Evolutionary conservation across 2,797 vertebrate genomes (phyloP).

Genomic region (Glyptemys insculpta): DNA sequence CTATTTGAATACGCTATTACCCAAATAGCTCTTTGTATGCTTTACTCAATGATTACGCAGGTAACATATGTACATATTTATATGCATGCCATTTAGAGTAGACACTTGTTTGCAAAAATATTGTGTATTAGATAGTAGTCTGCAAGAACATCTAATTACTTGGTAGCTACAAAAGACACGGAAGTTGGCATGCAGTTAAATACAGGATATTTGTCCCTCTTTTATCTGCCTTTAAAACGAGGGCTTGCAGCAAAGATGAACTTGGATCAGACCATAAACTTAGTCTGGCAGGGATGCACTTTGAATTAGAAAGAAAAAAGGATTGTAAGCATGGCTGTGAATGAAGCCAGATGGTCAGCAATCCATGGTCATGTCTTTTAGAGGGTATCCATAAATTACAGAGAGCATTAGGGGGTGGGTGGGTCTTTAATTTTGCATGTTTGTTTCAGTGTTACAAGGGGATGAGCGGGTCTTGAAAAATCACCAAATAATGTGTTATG

Average conservation of each 20-base stretch:
- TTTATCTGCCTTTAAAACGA: background rate
- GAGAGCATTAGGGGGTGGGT: too few species aligned
- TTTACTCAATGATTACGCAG: background rate
- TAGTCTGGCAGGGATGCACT: background rate
- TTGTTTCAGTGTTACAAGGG: too few species aligned
- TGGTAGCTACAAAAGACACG: background rate
- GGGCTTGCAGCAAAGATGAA: slow-evolving; percentile 33
- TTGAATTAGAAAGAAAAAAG: slow-evolving; percentile 35
- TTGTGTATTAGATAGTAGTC: too few species aligned
- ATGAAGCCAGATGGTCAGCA: slow-evolving; percentile 30
- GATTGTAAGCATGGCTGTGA: background rate
- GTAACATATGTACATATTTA: background rate
- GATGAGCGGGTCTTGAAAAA: too few species aligned
- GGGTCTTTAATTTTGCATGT: too few species aligned
- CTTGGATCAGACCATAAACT: slow-evolving; percentile 37
- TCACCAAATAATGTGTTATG: too few species aligned
- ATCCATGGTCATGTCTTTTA: background rate
- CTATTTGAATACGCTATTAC: background rate
- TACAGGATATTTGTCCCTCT: background rate
- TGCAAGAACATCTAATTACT: rapidly evolving
- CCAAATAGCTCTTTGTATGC: background rate
- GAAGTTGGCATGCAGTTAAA: background rate
- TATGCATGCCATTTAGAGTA: background rate
- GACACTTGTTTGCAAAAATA: background rate
- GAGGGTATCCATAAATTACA: too few species aligned